Base-by-base conservation (phyloP, 2,888 invertebrate genomes). In the Thymelicus lineola region DNA sequence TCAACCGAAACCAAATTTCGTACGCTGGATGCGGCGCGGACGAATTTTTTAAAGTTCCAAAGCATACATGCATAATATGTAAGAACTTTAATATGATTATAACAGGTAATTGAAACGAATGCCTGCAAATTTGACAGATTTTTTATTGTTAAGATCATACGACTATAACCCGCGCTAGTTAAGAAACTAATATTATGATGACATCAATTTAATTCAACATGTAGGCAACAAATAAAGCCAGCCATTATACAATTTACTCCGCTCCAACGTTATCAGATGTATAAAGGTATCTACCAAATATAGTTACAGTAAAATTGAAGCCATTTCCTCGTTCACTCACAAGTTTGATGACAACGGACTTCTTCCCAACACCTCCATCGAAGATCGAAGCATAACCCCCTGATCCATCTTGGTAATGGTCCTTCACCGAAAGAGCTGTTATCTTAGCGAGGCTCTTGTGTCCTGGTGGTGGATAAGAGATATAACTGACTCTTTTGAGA, bases 291-390 rank as follows among this genome's bases (percentile, higher is more conserved):
- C 88, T 86, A 74, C 93, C 94, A 58, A 91, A 93, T 38, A 94
- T 83, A 0, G 89, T 86, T 3, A 94, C 75, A 0, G 93, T 90
- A 73, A 93, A 94, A 76, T 94, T 91, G 48, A 93, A 83, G 0
- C 93, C 92, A 53, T 73, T 63, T 1, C 84, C 80, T 38, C 91
- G 80, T 74, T 93, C 93, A 48, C 91, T 89, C 77, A 91, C 91
- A 74, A 94, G 74, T 70, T 93, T 90, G 70, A 94, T 83, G 62
- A 89, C 90, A 35, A 86, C 88, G 67, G 89, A 90, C 12, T 86
- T 82, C 71, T 91, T 90, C 0, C 94, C 93, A 0, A 94, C 75
- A 0, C 94, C 94, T 2, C 94, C 94, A 0, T 90, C 75, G 0
- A 85, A 82, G 2, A 94, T 75, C 0, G 86, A 84, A 0, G 93